Base-by-base conservation (phyloP, 1,140 invertebrate species). In the Wiebesia pumilae region DNA sequence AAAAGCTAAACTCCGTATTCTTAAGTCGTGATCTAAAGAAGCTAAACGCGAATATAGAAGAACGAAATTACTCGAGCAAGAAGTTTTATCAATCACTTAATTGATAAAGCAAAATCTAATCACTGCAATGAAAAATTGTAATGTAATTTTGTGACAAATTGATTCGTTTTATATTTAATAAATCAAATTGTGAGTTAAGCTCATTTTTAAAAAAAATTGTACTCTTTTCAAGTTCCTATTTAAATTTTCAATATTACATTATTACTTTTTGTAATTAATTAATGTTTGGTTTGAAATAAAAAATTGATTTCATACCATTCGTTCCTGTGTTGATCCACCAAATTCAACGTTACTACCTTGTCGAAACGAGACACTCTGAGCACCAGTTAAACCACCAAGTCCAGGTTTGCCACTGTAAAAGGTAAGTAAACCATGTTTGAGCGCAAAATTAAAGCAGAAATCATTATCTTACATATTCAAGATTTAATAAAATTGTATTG, bases 311-410 rank as follows among this genome's bases (percentile, higher is more conserved):
- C 58, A 51, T 90, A 94, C 93, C 93, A 94, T 94, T 91, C 93
- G 89, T 81, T 94, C 93, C 0, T 92, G 91, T 69, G 91, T 93
- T 69, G 95, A 95, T 54, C 95, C 94, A 85, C 96, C 96, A 94
- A 99, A 98, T 93, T 98, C 98, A 47, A 98, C 97, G 92, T 98
- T 99, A 47, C 97, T 98, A 79, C 98, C 98, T 92, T 98, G 97
- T 67, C 98, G 95, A 95, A 99, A 99, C n/a, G 97, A 97, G n/a
- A 98, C 98, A 90, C 97, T 98, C 91, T 97, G 97, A 40, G 97
- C 97, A 67, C 96, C 97, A n/a, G 96, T 96, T 86, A 97, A 93
- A 88, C 96, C 95, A 69, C 96, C 95, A 40, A 97, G 94, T 71
- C 95, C 95, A 89, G 96, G 95, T 92, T 97, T 97, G 67, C 97